Evolutionary conservation across 2,113 vertebrate species (phyloP), one percentile per base, ranked within the genome.

Genomic region (Saguinus imperator): DNA sequence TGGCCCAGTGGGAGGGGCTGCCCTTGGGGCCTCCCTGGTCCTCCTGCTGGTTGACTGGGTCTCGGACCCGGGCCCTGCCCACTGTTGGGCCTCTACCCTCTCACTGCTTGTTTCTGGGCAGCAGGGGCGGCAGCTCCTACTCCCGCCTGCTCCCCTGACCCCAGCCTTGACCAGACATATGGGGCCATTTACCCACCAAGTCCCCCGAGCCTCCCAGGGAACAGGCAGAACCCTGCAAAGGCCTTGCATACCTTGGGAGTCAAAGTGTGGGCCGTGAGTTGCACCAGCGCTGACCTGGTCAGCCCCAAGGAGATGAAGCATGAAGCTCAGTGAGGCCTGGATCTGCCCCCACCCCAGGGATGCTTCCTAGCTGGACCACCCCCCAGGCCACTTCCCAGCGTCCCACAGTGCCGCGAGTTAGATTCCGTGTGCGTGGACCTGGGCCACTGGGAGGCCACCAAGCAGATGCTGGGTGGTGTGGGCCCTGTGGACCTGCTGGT

Each of bases 401-500:
- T 37, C 61, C 79, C 86, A 3, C 96, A 99, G 99, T 99, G 99
- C 96, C 98, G 99, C 0, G 99, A 99, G 88, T 98, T 99, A 79
- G 96, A 97, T 40, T 97, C 99, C 0, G 93, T 99, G 61, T 99
- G 99, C 58, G 98, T 99, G 98, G 99, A 99, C 98, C 97, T 99
- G 96, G 98, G 98, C 0, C 98, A 99, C 98, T 99, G 99, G 99
- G 99, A 97, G 2, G 99, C 99, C 52, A 99, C 99, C 0, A 99
- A 99, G 91, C 97, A 58, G 2, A 98, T 99, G 0, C 96, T 99
- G 98, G 97, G 97, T 18, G 48, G 97, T 0, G 64, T 99, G 1
- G 99, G 99, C 13, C 99, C 99, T 0, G 97, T 99, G 57, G 99
- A 99, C 93, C 98, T 99, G 95, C 98, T 99, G 97, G 99, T 99